Base-by-base conservation (phyloP, 2,888 invertebrate species). In the Reticulitermes lucifugus region DNA sequence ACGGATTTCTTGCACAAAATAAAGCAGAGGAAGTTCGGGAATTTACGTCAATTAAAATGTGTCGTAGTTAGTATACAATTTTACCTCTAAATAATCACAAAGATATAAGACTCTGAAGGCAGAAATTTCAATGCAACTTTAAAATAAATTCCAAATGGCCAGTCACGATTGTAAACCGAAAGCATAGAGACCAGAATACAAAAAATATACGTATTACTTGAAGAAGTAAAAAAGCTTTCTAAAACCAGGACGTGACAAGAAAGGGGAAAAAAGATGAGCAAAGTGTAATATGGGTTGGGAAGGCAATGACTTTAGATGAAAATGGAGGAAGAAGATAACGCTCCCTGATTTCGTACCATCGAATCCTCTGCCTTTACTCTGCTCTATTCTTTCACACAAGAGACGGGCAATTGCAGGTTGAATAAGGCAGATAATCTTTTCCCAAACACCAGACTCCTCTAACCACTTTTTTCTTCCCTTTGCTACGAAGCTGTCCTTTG, bases 291-390 rank as follows among this genome's bases (percentile, higher is more conserved):
- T 9, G 71, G 29, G 14, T 18, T 73, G 73, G 35, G 14, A 41
- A 41, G 5, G 73, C 41, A 73, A 73, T 73, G 41, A 73, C 41
- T 41, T 73, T 73, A 73, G 73, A 73, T 73, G 41, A 41, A 71
- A 41, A 73, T 73, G 73, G 73, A 73, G 41, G 73, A 73, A 73
- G n/a, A 70, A 70, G 73, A 41, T 73, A 35, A 73, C 41, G 41
- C 41, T 35, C 12, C 35, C 73, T 73, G 73, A 73, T 73, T 73
- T 14, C 73, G 6, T 73, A 21, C 41, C 41, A 41, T 41, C 73
- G 73, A 73, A 73, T 41, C 25, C 73, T 21, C 21, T 22, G 14
- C 41, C 73, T 21, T 73, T 18, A 41, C 71, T 35, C 41, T 6
- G 14, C 41, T 3, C 25, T 41, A 41, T 35, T 73, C 41, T 35